These are phyloP conservation scores for Atethmia centrago DNA, from an alignment of 2,888 invertebrate species.

Conservation along the genomic window DNA sequence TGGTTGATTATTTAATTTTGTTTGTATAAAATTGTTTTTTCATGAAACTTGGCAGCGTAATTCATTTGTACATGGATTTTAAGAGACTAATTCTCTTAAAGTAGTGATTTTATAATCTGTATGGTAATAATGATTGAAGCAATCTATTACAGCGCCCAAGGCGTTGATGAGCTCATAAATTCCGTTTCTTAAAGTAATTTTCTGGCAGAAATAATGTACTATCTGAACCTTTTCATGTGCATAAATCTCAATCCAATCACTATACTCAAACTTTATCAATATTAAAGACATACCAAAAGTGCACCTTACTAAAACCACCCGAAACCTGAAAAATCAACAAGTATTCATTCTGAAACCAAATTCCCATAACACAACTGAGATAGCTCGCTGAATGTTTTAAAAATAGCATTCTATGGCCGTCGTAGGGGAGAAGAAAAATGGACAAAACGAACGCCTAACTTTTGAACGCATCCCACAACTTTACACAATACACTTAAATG, in stretches of 20 bases:
- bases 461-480: conserved; percentile 68
- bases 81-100: neutral
- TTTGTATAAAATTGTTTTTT: neutral
- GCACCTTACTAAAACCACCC: conserved; percentile 14
- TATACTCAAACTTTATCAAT: neutral
- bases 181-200: neutral
- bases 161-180: neutral
- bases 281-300: neutral
- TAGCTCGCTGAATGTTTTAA: conserved; percentile 62
- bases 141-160: neutral
- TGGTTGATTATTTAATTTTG: neutral
- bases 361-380: conserved; percentile 61
- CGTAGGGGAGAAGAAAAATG: conserved; percentile 70
- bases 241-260: neutral
- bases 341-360: conserved; percentile 59
- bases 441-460: conserved; percentile 73
- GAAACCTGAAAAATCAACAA: conserved; percentile 59
- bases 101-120: neutral
- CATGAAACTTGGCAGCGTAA: neutral
- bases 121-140: neutral
- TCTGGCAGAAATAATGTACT: neutral
- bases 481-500: conserved; percentile 36
- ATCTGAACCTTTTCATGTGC: neutral
- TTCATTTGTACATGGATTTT: neutral
- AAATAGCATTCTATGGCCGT: conserved; percentile 65